Evolutionary conservation across 2,888 invertebrate genomes (phyloP), one percentile per base, ranked within the genome.

Genomic region (Ormyrus thymus): DNA sequence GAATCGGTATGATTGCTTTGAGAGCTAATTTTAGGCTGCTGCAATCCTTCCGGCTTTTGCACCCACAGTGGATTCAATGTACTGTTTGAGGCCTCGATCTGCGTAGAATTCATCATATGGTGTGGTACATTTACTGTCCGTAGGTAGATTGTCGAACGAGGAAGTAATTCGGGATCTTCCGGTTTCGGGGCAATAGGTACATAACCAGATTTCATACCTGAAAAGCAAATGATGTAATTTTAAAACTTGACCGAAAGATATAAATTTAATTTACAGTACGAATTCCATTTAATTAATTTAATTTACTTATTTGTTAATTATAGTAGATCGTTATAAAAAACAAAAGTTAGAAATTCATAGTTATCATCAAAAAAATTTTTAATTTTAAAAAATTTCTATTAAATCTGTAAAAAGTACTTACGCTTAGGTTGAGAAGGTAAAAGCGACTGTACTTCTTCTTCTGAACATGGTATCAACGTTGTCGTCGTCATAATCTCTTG

Each of bases 151-250:
- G 78, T 81, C 13, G 59, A n/a, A n/a, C 13, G 66, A n/a, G 59
- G 68, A 6, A 45, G 45, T 1, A 45, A 10, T 7, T 43, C 15
- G 15, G 65, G 53, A 8, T 46, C 9, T 7, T 15, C 51, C 5
- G 43, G 11, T 76, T 89, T 88, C 11, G 89, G 88, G 0, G 84
- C 85, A 11, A 88, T 88, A 0, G 88, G 87, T 53, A 88, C 55
- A 70, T 71, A 80, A 45, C 58, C 45, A 29, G 29, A 29, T 29
- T 29, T 29, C 29, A 29, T 29, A 11, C 51, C 55, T 55, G 7
- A 43, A 45, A 56, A 50, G 6, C 29, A 61, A 61, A 61, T 61
- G 45, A 45, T 45, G 7, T 45, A 29, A 29, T 29, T 61, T 11
- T 10, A 45, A 11, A 61, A 61, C 3, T 29, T 29, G 9, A 61